Base-by-base conservation (phyloP, 2,888 invertebrate genomes). In the Cyrtodaria siliqua region DNA sequence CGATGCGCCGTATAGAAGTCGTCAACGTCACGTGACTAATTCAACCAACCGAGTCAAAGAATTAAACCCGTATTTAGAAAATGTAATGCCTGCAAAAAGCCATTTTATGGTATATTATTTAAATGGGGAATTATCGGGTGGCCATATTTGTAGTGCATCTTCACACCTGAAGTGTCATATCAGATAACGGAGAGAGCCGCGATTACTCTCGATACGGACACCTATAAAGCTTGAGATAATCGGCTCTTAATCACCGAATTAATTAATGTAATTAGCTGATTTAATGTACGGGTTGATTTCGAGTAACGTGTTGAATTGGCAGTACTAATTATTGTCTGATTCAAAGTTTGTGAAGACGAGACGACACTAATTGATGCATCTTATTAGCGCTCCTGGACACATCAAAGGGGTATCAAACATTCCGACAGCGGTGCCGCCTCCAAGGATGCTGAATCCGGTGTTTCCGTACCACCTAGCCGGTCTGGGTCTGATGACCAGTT, bases 381-480 rank as follows among this genome's bases (percentile, higher is more conserved):
- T 61, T 26, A 74, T 63, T 59, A 74, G 47, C 26, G 16, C 63
- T 16, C 62, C 52, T 18, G 49, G 62, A 38, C 56, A 68, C 18
- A 52, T 74, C 49, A 68, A 74, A 64, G 59, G 38, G 47, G 53
- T 23, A 29, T 44, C 63, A 29, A 53, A 62, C 23, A 33, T 12
- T 12, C 52, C 52, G 40, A 38, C 50, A 55, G 27, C 62, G 18
- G 67, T 40, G 47, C 44, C 16, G 26, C 56, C 57, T 18, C 61
- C 72, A 47, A 83, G 56, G 70, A 88, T 89, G 87, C 62, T 89
- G 64, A 83, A 86, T 24, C 84, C 87, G 33, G 82, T 89, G 52
- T 85, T 89, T 56, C 87, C 88, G 2, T 89, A 87, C 61, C 88
- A 87, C 64, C 79, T 89, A 33, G 86, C 87, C 2, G 87, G 87